phyloP scores from a whole-genome alignment of 2,797 vertebrate species.

The Pyrocephalus nanus region DNA sequence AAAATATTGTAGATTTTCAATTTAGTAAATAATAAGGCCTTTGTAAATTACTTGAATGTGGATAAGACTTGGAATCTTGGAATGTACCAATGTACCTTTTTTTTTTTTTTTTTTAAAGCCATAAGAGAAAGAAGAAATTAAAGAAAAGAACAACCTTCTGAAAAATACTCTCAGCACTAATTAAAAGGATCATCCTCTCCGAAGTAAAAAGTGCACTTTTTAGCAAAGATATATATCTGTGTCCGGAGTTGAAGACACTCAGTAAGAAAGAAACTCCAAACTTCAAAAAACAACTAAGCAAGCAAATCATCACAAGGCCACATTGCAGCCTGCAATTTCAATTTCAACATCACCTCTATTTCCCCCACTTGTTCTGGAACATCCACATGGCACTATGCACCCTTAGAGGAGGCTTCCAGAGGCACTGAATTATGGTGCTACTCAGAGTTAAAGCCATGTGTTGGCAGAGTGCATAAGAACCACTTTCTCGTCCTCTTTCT shows the following conservation, averaged over 20 bases:
- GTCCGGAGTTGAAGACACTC: background rate
- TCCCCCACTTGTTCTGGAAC: background rate
- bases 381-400: background rate
- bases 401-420: background rate
- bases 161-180: background rate
- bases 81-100: no score
- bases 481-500: background rate
- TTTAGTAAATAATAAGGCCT: background rate
- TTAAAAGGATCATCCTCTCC: background rate
- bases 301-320: background rate
- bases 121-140: background rate
- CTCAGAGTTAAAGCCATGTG: background rate
- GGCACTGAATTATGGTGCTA: background rate
- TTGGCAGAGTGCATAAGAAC: background rate
- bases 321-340: background rate
- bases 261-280: fast-evolving
- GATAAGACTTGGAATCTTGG: background rate
- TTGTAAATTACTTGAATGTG: background rate
- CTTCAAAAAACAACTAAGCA: background rate
- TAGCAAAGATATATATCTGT: background rate
- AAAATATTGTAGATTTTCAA: background rate
- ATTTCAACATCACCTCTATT: background rate
- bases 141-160: background rate
- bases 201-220: background rate
- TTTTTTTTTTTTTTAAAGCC: background rate